Evolutionary conservation across 2,113 vertebrate species (phyloP), one percentile per base, ranked within the genome.

Genomic region (Callipepla californica): DNA sequence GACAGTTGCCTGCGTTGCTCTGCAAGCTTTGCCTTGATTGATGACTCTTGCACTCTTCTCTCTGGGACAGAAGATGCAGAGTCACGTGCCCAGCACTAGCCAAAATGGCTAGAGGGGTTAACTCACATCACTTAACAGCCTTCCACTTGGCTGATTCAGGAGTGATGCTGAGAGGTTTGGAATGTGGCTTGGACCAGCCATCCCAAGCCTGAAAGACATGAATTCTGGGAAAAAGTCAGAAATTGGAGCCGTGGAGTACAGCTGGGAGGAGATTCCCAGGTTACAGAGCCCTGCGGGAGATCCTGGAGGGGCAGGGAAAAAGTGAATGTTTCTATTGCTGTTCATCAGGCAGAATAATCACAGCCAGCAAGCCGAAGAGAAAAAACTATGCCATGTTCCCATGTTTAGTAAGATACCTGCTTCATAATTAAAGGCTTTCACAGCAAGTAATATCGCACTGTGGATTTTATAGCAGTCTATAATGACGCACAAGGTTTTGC

Each of bases 331-430:
- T 53, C 76, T 85, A 7, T 17, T 28, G 34, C 50, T 13, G 59
- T 25, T 57, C 45, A 40, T 18, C 34, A 74, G 47, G 50, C 80
- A 59, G 70, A 73, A 87, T 14, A 38, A 73, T 34, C 70, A 26
- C 55, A 73, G 70, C 14, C 50, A 40, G 72, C 70, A 55, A 42
- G 48, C 48, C 11, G n/a, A 26, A 34, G 38, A 23, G 59, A 65
- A 38, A 44, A 74, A 65, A 47, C 13, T 23, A 50, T 18, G 44
- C 53, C 0, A 0, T 13, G 44, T 67, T 57, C 63, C 40, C 25
- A 2, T 13, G 13, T 75, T 82, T 62, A 38, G 21, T 7, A 15
- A 25, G 73, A 34, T 42, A 68, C 28, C 74, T 80, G 65, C 53
- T 67, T 58, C 82, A 51, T 80, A 67, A 92, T 67, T 67, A 45